A percentile compares a stretch with the other conserved stretches of the same genome.
Evolutionary conservation across 2,113 vertebrate species (phyloP).

Genomic region (Nycticryphes semicollaris): DNA sequence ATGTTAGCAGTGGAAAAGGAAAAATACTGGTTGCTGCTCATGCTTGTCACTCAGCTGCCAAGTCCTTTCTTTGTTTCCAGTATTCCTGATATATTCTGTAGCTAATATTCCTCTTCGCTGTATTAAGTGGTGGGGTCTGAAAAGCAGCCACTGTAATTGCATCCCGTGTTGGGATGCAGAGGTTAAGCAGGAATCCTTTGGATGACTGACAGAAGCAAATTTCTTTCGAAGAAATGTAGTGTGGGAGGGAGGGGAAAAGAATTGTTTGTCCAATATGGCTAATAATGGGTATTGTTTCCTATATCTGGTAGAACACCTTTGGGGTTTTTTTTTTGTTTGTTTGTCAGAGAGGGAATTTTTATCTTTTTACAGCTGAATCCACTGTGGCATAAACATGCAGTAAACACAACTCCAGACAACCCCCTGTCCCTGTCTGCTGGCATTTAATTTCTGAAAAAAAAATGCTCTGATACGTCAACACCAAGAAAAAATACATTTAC

Average conservation of each 20-base stretch:
- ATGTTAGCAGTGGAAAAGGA: not conserved
- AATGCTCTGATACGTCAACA: not conserved
- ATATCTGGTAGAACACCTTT: not conserved
- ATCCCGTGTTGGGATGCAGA: not conserved
- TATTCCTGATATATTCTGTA: not conserved
- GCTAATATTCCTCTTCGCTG: not conserved
- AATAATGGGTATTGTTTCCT: not conserved
- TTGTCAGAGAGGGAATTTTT: not conserved
- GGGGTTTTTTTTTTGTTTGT: not conserved
- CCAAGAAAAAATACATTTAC: not conserved
- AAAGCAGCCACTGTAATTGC: not conserved
- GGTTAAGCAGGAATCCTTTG: not conserved
- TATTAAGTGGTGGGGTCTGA: not conserved
- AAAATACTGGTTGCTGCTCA: not conserved
- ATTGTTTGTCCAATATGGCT: fast-evolving
- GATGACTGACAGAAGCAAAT: not conserved
- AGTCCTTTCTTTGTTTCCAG: not conserved
- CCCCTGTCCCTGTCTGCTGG: not conserved
- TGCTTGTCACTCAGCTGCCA: not conserved
- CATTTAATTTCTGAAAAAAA: not conserved
- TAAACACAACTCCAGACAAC: not conserved
- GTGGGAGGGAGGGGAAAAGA: not conserved
- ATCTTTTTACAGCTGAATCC: not conserved
- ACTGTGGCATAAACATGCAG: not conserved
- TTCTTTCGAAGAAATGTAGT: not conserved